Evolutionary conservation across 2,888 invertebrate species (phyloP).

Genomic region (Mythimna ferrago): DNA sequence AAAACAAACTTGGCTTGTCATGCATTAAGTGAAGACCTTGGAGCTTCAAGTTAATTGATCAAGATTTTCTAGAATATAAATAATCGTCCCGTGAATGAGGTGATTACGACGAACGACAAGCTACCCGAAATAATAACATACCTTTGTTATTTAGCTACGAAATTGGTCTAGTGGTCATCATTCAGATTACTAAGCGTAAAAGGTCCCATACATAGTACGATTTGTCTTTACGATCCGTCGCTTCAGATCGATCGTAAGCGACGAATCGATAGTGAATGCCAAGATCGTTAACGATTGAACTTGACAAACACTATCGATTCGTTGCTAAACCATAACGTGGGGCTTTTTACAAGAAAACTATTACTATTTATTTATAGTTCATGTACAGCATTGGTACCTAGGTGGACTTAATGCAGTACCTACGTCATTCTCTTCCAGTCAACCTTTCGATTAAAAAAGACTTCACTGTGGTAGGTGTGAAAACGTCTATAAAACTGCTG

Average conservation of each 20-base stretch:
- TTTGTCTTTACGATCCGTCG: too few species aligned
- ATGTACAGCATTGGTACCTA: too few species aligned
- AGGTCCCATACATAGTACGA: too few species aligned
- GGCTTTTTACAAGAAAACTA: background rate
- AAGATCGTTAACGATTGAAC: too few species aligned
- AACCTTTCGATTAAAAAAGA: too few species aligned
- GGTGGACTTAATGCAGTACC: too few species aligned
- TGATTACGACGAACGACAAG: constrained; percentile 8
- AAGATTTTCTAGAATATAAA: constrained; percentile 16
- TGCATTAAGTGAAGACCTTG: constrained; percentile 29
- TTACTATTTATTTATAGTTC: too few species aligned
- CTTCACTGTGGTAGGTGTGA: too few species aligned
- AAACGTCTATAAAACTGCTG: too few species aligned
- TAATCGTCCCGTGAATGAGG: constrained; percentile 13
- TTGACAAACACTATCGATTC: background rate
- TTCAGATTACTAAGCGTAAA: background rate
- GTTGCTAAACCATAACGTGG: background rate
- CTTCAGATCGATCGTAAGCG: too few species aligned
- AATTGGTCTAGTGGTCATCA: constrained; percentile 13
- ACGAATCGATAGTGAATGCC: too few species aligned
- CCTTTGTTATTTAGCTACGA: background rate
- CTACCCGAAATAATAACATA: constrained; percentile 36
- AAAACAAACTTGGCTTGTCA: background rate
- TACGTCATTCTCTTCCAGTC: too few species aligned
- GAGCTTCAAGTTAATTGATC: constrained; percentile 1